These are phyloP conservation scores for Ormyrus nitidulus DNA, from an alignment of 2,888 invertebrate species.

Conservation along the genomic window DNA sequence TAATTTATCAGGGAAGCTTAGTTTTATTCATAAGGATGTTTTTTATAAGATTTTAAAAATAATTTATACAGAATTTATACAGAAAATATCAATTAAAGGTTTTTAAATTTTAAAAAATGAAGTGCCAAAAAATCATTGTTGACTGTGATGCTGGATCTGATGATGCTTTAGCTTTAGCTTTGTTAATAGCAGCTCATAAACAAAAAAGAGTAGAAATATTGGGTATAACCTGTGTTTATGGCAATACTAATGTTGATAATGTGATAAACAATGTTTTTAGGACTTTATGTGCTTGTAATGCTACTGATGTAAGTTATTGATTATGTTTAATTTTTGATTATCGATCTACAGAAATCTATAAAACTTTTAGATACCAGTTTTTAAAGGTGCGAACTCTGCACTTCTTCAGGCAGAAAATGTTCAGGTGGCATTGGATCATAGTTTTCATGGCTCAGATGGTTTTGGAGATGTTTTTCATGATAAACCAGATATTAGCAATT, in stretches of 20 bases:
- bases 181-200: slow-evolving; percentile 78
- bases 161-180: slow-evolving; percentile 80
- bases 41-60: no score
- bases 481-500: slow-evolving; percentile 74
- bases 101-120: slow-evolving; percentile 52
- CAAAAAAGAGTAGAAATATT: slow-evolving; percentile 77
- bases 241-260: slow-evolving; percentile 84
- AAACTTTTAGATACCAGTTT: slow-evolving; percentile 81
- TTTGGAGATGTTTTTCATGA: slow-evolving; percentile 81
- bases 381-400: slow-evolving; percentile 78
- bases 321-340: slow-evolving; percentile 26
- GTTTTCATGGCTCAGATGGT: slow-evolving; percentile 83
- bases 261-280: slow-evolving; percentile 83
- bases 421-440: slow-evolving; percentile 67
- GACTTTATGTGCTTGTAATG: slow-evolving; percentile 79
- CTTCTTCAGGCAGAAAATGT: slow-evolving; percentile 72
- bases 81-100: no score
- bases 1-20: no score
- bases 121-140: slow-evolving; percentile 74
- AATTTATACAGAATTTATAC: no score
- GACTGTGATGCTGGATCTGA: slow-evolving; percentile 82
- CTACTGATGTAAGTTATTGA: slow-evolving; percentile 79
- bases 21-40: no score
- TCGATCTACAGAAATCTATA: not conserved
- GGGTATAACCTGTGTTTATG: slow-evolving; percentile 85